Evolutionary conservation across 2,888 invertebrate genomes (phyloP).

Genomic region (Oscheius sp.): DNA sequence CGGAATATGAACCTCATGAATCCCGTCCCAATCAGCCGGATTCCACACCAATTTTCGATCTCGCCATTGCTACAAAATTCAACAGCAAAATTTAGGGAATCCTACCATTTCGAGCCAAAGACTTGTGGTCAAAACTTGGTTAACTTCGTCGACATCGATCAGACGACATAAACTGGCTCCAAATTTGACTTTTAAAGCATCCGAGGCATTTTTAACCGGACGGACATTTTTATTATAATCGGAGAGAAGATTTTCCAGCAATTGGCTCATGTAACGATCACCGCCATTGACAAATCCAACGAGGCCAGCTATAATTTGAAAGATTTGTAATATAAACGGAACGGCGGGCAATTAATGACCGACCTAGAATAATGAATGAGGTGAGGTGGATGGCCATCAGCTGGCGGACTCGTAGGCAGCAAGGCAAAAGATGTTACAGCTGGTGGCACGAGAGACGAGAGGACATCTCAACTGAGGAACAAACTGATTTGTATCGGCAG

Average conservation of each 20-base stretch:
- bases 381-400: constrained; percentile 20
- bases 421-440: neutral
- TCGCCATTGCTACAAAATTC: constrained; percentile 81
- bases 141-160: constrained; percentile 63
- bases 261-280: constrained; percentile 50
- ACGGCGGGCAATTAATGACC: constrained; percentile 26
- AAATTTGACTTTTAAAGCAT: constrained; percentile 58
- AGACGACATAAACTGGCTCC: constrained; percentile 61
- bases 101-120: constrained; percentile 64
- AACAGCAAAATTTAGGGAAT: neutral
- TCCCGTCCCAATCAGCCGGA: constrained; percentile 91
- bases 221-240: constrained; percentile 60
- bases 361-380: constrained; percentile 34
- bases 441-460: neutral
- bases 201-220: constrained; percentile 60
- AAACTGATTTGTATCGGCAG: constrained; percentile 29
- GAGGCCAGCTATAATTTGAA: neutral
- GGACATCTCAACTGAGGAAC: constrained; percentile 26
- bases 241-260: constrained; percentile 53
- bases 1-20: constrained; percentile 92
- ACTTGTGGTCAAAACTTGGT: constrained; percentile 64
- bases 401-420: constrained; percentile 1
- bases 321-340: constrained; percentile 23
- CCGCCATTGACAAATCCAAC: neutral
- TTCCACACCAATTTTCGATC: constrained; percentile 92